phyloP scores from a whole-genome alignment of 2,888 invertebrate species.

The Stenodema calcarata region DNA sequence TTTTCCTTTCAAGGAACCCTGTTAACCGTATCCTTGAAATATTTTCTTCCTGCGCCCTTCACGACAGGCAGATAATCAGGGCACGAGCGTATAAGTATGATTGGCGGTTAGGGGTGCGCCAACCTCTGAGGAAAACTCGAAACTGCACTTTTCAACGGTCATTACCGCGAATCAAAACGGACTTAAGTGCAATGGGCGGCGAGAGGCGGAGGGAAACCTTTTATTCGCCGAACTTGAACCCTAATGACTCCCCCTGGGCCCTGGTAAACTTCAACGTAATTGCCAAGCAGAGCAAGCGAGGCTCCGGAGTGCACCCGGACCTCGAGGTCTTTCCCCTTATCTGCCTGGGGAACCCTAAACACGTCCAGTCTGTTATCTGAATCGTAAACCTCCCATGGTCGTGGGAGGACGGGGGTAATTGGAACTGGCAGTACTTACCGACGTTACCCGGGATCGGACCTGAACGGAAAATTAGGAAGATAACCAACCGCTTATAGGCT shows the following conservation, averaged over 20 bases:
- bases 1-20: too few species aligned
- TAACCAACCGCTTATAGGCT: background rate
- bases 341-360: slow-evolving; percentile 3
- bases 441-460: background rate
- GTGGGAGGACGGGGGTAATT: background rate
- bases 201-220: background rate
- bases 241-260: background rate
- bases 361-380: slow-evolving; percentile 19
- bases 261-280: background rate
- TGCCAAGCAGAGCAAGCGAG: background rate
- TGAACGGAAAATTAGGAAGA: slow-evolving; percentile 10
- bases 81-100: background rate
- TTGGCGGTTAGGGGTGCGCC: background rate
- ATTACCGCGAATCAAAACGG: background rate
- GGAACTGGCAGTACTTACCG: background rate
- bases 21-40: too few species aligned
- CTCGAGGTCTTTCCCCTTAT: background rate
- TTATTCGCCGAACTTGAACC: background rate
- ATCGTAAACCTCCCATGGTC: background rate
- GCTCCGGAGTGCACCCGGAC: background rate
- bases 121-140: background rate
- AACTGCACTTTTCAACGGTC: background rate
- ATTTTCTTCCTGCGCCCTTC: too few species aligned
- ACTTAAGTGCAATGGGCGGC: background rate
- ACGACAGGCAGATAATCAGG: too few species aligned